Conservation (phyloP, 2,888 invertebrate genomes). For the Cremastinae sp. region DNA sequence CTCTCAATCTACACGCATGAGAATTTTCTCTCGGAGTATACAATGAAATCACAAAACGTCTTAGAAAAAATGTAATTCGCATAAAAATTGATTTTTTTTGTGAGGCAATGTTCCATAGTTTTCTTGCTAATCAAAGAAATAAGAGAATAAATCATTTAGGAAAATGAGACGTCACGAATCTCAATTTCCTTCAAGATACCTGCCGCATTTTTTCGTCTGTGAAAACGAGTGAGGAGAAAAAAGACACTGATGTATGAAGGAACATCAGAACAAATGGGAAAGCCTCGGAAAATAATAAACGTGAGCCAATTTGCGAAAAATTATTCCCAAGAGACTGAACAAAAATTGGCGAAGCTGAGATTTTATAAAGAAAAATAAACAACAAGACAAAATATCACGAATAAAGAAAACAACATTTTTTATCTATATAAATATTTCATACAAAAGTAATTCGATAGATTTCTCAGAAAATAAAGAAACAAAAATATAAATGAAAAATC, state of each 20-base stretch:
- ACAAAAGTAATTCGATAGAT: too few relatives aligned
- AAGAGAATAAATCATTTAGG: too few relatives aligned
- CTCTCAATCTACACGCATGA: conserved; percentile 1
- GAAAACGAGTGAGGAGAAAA: conserved; percentile 19
- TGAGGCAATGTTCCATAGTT: too few relatives aligned
- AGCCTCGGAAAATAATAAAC: neutral
- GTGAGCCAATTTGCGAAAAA: conserved; percentile 36
- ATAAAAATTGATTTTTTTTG: too few relatives aligned
- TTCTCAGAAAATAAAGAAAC: neutral
- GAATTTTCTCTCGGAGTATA: neutral
- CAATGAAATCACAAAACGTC: neutral
- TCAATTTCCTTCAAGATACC: conserved; percentile 6
- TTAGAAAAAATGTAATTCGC: too few relatives aligned
- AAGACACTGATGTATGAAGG: conserved; percentile 45
- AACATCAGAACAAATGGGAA: conserved; percentile 32
- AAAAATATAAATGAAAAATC: neutral
- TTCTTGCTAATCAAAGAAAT: too few relatives aligned
- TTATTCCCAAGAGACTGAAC: conserved; percentile 29
- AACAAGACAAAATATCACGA: too few relatives aligned
- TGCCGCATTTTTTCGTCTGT: conserved; percentile 13
- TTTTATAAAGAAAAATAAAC: too few relatives aligned
- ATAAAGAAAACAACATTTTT: too few relatives aligned
- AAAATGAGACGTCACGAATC: too few relatives aligned
- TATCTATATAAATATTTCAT: too few relatives aligned
- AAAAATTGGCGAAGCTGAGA: too few relatives aligned